phyloP scores from a whole-genome alignment of 1,140 invertebrate species.

The Meloidogyne hapla region DNA sequence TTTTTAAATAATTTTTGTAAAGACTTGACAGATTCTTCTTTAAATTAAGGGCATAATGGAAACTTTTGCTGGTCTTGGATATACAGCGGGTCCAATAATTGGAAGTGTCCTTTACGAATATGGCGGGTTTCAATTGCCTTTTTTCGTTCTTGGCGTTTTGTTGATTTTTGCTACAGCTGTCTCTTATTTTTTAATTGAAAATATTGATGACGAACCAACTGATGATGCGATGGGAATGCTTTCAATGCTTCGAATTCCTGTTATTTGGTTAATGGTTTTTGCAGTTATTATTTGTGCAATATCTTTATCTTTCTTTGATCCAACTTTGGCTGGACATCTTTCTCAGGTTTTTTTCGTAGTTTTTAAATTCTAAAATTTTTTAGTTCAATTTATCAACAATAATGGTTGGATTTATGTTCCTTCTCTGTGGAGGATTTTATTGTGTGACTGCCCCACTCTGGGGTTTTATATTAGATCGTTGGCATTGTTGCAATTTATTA shows the following conservation, averaged over 20 bases:
- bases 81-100: constrained; percentile 63
- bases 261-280: constrained; percentile 58
- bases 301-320: constrained; percentile 62
- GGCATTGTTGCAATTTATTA: constrained; percentile 50
- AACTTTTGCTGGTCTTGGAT: constrained; percentile 82
- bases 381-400: constrained; percentile 74
- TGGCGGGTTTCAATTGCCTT: constrained; percentile 82
- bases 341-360: constrained; percentile 42
- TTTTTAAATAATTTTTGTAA: not conserved
- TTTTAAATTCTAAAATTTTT: not conserved
- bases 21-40: not conserved
- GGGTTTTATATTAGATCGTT: constrained; percentile 67
- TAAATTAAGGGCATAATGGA: constrained; percentile 76
- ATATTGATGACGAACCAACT: constrained; percentile 67
- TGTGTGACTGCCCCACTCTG: constrained; percentile 76
- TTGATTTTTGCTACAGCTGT: constrained; percentile 76
- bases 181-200: constrained; percentile 75
- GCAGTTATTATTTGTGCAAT: constrained; percentile 63
- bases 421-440: constrained; percentile 82
- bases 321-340: constrained; percentile 57
- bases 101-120: constrained; percentile 56
- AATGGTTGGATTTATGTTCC: constrained; percentile 75
- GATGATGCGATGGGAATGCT: constrained; percentile 52
- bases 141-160: constrained; percentile 77
- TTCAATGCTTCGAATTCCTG: constrained; percentile 51